Conservation (phyloP, 2,888 invertebrate genomes). For the Eristalinus sepulchralis region DNA sequence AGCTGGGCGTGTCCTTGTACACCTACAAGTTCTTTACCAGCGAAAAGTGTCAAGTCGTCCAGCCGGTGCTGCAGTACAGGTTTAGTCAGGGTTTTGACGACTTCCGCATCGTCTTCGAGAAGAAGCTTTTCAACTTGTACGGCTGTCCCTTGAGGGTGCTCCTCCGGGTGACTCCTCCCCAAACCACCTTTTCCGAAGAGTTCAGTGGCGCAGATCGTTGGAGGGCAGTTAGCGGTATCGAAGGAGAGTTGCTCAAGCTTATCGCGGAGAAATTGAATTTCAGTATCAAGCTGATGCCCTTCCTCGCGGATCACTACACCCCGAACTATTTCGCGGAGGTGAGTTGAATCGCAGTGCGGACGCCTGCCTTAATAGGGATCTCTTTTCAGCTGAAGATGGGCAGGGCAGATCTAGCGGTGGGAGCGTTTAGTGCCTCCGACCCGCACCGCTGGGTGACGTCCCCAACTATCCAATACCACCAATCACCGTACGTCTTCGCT, state of each 20-base stretch:
- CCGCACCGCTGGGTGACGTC: conserved; percentile 70
- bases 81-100: conserved; percentile 65
- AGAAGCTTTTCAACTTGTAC: conserved; percentile 65
- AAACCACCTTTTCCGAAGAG: conserved; percentile 75
- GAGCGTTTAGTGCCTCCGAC: conserved; percentile 75
- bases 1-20: conserved; percentile 63
- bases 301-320: conserved; percentile 68
- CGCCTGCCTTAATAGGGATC: neutral
- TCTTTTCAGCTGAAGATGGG: conserved; percentile 72
- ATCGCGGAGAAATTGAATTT: conserved; percentile 74
- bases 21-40: conserved; percentile 56
- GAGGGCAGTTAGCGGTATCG: conserved; percentile 75
- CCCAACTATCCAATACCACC: conserved; percentile 73
- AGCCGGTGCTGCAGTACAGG: conserved; percentile 69
- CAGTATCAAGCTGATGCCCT: conserved; percentile 72
- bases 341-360: conserved; percentile 9
- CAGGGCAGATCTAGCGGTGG: conserved; percentile 74
- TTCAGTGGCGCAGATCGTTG: conserved; percentile 56
- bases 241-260: conserved; percentile 75
- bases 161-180: conserved; percentile 73
- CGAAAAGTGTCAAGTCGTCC: conserved; percentile 57
- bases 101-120: conserved; percentile 73
- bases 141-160: conserved; percentile 75
- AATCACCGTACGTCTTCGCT: conserved; percentile 72
- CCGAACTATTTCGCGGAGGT: conserved; percentile 74